Evolutionary conservation across 1,140 invertebrate species (phyloP).

Genomic region (Olivierus martensii): DNA sequence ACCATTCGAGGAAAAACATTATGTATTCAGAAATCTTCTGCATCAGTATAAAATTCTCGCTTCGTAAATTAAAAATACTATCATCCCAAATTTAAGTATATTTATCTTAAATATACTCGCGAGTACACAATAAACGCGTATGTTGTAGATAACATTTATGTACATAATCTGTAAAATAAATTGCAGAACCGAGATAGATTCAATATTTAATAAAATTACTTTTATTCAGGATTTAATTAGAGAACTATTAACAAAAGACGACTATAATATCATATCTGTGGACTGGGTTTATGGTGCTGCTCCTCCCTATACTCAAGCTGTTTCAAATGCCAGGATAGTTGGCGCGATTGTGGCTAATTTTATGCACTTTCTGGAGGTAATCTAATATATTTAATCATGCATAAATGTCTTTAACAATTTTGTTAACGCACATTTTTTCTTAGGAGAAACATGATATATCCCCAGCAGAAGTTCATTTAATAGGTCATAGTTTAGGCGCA

Average conservation of each 20-base stretch:
- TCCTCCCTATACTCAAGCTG: slow-evolving; percentile 77
- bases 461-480: slow-evolving; percentile 28
- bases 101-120: too few relatives aligned
- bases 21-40: too few relatives aligned
- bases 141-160: too few relatives aligned
- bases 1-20: too few relatives aligned
- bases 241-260: slow-evolving; percentile 47
- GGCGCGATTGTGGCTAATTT: slow-evolving; percentile 66
- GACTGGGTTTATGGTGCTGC: slow-evolving; percentile 72
- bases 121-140: too few relatives aligned
- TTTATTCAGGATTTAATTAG: slow-evolving; percentile 39
- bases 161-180: too few relatives aligned
- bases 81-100: too few relatives aligned
- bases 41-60: too few relatives aligned
- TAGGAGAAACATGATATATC: slow-evolving; percentile 36
- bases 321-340: slow-evolving; percentile 74
- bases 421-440: slow-evolving; percentile 2
- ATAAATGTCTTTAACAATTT: not conserved
- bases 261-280: slow-evolving; percentile 58
- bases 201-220: not conserved
- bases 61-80: too few relatives aligned
- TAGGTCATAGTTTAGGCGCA: slow-evolving; percentile 37
- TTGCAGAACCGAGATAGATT: too few relatives aligned
- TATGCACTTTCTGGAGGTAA: slow-evolving; percentile 36
- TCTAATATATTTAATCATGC: not conserved